Evolutionary conservation across 2,113 vertebrate genomes (phyloP).

Genomic region (Anarhynchus alexandrinus): DNA sequence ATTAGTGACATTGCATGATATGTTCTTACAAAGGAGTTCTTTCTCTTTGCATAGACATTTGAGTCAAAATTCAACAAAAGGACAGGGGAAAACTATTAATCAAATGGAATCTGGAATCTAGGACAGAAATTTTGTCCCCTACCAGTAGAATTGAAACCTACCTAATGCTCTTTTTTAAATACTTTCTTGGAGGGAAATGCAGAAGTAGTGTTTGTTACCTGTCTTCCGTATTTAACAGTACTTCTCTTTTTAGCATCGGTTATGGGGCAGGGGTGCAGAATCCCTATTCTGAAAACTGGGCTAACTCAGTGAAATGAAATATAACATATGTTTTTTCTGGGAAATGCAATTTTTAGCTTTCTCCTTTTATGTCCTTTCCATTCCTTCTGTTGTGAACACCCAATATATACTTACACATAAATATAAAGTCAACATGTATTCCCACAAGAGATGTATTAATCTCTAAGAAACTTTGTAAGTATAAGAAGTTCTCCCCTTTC

Average conservation of each 20-base stretch:
- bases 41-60: not conserved
- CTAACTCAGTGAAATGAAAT: not conserved
- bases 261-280: not conserved
- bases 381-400: not conserved
- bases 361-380: not conserved
- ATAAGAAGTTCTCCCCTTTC: not conserved
- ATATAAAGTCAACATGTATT: not conserved
- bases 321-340: not conserved
- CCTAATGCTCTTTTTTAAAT: not conserved
- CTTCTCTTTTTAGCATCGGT: not conserved
- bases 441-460: not conserved
- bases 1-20: not conserved
- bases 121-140: not conserved
- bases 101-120: not conserved
- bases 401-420: not conserved
- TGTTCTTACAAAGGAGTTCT: not conserved
- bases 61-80: not conserved
- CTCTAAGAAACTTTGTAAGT: not conserved
- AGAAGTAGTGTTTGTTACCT: not conserved
- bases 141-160: not conserved
- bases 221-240: not conserved
- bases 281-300: not conserved
- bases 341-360: not conserved
- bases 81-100: not conserved
- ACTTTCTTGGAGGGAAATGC: not conserved